These are phyloP conservation scores for Tetramorium simillimum DNA, from an alignment of 1,140 invertebrate species.

Conservation along the genomic window DNA sequence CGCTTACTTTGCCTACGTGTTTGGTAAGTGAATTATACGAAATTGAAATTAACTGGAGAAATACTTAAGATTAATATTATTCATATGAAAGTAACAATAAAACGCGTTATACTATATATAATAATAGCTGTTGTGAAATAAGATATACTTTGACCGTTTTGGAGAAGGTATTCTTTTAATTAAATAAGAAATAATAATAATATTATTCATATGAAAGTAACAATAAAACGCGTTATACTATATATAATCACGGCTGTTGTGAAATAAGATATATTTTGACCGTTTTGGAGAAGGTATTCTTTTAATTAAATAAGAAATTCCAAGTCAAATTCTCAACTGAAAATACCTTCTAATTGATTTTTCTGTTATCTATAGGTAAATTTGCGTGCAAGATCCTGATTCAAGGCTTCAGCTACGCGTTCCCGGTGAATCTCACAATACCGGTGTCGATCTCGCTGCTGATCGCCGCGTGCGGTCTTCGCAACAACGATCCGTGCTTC, in stretches of 20 bases:
- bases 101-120: background rate
- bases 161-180: no score
- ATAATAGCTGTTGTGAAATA: background rate
- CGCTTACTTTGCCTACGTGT: constrained; percentile 95
- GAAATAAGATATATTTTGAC: background rate
- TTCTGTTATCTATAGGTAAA: constrained; percentile 87
- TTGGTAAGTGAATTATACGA: constrained; percentile 86
- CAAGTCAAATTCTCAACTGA: background rate
- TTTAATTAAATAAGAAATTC: background rate
- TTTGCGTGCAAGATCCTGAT: constrained; percentile 98
- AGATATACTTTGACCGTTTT: background rate
- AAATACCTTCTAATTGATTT: background rate
- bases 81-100: background rate
- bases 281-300: no score
- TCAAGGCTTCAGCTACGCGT: constrained; percentile 98
- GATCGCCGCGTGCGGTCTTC: constrained; percentile 94
- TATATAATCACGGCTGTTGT: background rate
- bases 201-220: background rate
- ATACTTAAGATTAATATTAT: background rate
- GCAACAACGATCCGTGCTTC: constrained; percentile 94
- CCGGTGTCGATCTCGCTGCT: constrained; percentile 95
- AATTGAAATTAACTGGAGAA: background rate
- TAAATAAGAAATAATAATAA: no score
- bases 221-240: background rate
- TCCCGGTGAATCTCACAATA: constrained; percentile 96